Evolutionary conservation across 92 coral and sea anemone genomes (phyloP).

Genomic region (Zoanthus sociatus): DNA sequence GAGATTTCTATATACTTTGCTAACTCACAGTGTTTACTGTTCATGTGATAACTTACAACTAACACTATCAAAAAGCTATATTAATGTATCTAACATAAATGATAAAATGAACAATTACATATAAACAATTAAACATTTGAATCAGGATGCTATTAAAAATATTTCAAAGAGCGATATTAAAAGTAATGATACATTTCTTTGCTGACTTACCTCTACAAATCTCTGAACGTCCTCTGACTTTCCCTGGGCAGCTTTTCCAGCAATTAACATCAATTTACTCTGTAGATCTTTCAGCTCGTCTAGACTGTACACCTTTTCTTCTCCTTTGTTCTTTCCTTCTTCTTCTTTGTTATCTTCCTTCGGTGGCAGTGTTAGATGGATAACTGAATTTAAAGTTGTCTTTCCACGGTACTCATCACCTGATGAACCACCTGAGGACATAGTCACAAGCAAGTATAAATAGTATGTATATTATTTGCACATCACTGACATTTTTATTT

Average conservation of each 20-base stretch:
- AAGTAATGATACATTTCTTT: not conserved
- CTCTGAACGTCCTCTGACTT: slow-evolving; percentile 82
- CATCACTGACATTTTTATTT: too few relatives aligned
- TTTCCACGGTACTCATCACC: not conserved
- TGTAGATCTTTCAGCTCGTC: slow-evolving; percentile 89
- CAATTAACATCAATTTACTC: slow-evolving; percentile 94
- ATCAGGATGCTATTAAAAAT: not conserved
- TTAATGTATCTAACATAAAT: too few relatives aligned
- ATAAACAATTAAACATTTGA: too few relatives aligned
- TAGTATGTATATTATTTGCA: too few relatives aligned
- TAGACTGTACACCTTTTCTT: slow-evolving; percentile 59
- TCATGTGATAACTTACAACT: too few relatives aligned
- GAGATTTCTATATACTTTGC: too few relatives aligned
- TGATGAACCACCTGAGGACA: slow-evolving; percentile 1
- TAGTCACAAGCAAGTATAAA: too few relatives aligned
- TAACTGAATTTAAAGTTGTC: slow-evolving; percentile 32
- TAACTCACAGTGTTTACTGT: too few relatives aligned
- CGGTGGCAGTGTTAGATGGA: slow-evolving; percentile 57
- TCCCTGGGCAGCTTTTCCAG: slow-evolving; percentile 82
- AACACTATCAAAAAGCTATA: too few relatives aligned
- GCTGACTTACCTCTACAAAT: slow-evolving; percentile 74
- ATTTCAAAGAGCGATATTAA: not conserved
- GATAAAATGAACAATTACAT: too few relatives aligned
- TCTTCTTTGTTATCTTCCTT: slow-evolving; percentile 40
- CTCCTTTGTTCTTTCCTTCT: slow-evolving; percentile 38